Base-by-base conservation (phyloP, 2,888 invertebrate genomes). In the Sarcophaga rosellei region DNA sequence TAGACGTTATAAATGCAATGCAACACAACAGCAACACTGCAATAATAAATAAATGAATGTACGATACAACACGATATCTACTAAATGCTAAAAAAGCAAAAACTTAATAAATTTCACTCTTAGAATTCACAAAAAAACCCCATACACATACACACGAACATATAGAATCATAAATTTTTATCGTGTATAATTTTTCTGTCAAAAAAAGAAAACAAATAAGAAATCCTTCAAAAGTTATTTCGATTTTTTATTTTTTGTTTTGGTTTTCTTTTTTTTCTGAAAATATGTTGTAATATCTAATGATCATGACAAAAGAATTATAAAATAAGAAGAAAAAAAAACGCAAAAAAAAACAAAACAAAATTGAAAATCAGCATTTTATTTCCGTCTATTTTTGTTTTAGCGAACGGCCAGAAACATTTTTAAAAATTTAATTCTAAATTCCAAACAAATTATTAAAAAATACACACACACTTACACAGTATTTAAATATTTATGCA, bases 1-100 rank as follows among this genome's bases (percentile, higher is more conserved):
- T 80, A 83, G 83, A 83, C 77, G 63, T 45, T 70, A 68, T 66
- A 75, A 85, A 76, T 83, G 68, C 73, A 73, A 73, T 78, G 80
- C 44, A 69, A 20, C 53, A 76, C 69, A 57, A 59, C 20, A 25
- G 47, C 44, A 45, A 62, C 45, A 68, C 25, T 25, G 10, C 4
- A 10, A 23, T 63, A 4, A 35, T 35, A 35, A 35, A 35, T 35
- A 35, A 35, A 35, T 35, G 20, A 72, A 72, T 61, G 15, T 73
- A 57, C 8, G 47, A 57, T 23, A 25, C 47, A 57, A 15, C n/a
- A 53, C 17, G 44, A 23, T 61, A 45, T 20, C 15, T 8, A 35
- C 15, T 8, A 35, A 35, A 35, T 35, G 35, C 35, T 35, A 35
- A 35, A 35, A 35, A 35, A 35, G 8, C 35, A 35, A 35, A 35